Percentiles rank a stretch among this genome's conserved stretches.
These are phyloP conservation scores for Aleiodes testaceus DNA, from an alignment of 2,888 invertebrate genomes.

Conservation along the genomic window DNA sequence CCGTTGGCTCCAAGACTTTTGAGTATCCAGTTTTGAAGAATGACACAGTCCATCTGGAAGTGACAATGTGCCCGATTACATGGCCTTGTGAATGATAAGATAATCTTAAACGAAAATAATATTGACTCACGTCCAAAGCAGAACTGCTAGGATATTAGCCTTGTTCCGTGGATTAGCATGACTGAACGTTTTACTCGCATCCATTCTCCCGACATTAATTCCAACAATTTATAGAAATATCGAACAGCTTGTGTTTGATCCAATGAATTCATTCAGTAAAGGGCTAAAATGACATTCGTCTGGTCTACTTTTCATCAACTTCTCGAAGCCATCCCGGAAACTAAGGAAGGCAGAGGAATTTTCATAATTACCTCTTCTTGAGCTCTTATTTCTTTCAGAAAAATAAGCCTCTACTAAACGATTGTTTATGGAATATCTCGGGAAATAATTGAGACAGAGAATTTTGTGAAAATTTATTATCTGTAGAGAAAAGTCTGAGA, in stretches of 20 bases:
- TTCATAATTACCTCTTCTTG: no score
- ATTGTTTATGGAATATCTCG: no score
- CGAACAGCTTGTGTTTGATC: not conserved
- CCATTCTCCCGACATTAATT: constrained; percentile 57
- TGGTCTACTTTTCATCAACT: no score
- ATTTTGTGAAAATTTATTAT: no score
- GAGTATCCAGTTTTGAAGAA: constrained; percentile 84
- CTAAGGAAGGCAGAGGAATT: no score
- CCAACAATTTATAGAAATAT: constrained; percentile 14
- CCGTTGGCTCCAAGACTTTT: constrained; percentile 82
- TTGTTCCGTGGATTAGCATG: constrained; percentile 77
- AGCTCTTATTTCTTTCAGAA: no score
- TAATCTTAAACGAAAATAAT: not conserved
- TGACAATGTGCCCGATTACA: not conserved
- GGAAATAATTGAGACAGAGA: not conserved
- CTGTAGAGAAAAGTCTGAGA: no score
- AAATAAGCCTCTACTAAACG: no score
- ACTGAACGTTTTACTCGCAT: constrained; percentile 68
- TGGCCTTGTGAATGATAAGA: not conserved
- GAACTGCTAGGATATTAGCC: constrained; percentile 77
- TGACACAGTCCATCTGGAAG: constrained; percentile 83
- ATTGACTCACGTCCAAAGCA: constrained; percentile 77
- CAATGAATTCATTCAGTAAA: no score
- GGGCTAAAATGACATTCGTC: no score
- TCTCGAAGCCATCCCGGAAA: no score